Evolutionary conservation across 2,797 vertebrate genomes (phyloP).

Genomic region (Cottoperca gobio): DNA sequence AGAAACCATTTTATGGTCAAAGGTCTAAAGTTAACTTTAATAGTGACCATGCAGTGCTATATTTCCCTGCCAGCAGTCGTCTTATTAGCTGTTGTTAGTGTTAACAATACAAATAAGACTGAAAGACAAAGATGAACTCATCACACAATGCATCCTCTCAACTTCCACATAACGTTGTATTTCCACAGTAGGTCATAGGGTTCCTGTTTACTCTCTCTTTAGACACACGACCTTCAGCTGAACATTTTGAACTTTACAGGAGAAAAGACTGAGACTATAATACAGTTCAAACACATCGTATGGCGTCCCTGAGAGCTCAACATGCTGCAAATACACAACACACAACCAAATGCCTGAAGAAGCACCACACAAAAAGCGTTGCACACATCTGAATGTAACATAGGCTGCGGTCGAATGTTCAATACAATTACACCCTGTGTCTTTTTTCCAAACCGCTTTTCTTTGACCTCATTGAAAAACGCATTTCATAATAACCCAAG

Average conservation of each 20-base stretch:
- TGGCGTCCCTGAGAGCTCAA: background rate
- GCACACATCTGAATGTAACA: no score
- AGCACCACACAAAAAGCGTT: no score
- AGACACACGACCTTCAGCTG: background rate
- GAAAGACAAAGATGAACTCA: background rate
- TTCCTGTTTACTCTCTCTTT: background rate
- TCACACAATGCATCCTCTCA: background rate
- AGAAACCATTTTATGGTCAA: slow-evolving; percentile 1
- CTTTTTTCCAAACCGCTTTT: no score
- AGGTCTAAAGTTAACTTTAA: slow-evolving; percentile 23
- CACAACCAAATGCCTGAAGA: no score
- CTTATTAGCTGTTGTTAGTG: slow-evolving; percentile 20
- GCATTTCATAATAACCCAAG: background rate
- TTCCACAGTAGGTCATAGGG: background rate
- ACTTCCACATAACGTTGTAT: background rate
- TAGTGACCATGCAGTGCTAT: slow-evolving; percentile 15
- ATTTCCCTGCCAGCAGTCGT: background rate
- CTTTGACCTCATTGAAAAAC: no score
- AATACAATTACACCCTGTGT: no score
- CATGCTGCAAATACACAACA: background rate
- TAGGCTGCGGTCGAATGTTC: no score
- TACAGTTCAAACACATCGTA: background rate
- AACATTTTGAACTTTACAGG: background rate
- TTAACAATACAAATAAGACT: slow-evolving; percentile 23
- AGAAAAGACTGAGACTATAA: background rate